These are phyloP conservation scores for Anastrepha ludens DNA, from an alignment of 1,140 invertebrate species.

Conservation along the genomic window DNA sequence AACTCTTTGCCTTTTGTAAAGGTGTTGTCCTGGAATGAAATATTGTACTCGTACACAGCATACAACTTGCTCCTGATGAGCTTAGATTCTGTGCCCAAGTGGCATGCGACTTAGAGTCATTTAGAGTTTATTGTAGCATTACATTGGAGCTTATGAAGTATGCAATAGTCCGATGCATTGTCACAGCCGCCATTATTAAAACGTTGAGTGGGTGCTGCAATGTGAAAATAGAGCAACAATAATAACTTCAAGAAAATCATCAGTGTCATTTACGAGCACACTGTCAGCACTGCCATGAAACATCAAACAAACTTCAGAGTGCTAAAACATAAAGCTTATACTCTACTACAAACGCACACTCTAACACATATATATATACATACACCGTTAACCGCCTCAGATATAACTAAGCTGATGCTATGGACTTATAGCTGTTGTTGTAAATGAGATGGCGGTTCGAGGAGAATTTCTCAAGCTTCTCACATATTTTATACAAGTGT, in stretches of 20 bases:
- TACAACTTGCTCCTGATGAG: not conserved
- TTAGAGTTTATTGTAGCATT: not conserved
- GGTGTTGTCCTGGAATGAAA: too few species aligned
- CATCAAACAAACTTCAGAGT: not conserved
- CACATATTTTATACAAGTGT: too few species aligned
- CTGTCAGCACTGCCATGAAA: not conserved
- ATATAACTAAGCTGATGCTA: too few species aligned
- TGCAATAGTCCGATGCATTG: not conserved
- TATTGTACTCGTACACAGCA: too few species aligned
- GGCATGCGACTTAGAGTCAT: not conserved
- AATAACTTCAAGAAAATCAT: not conserved
- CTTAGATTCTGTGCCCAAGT: not conserved
- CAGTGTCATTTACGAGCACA: not conserved
- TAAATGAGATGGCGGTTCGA: too few species aligned
- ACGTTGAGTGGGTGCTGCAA: not conserved
- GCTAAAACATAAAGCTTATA: not conserved
- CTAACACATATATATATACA: too few species aligned
- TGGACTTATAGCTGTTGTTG: too few species aligned
- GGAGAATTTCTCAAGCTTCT: too few species aligned
- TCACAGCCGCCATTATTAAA: constrained; percentile 12
- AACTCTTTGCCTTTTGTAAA: too few species aligned
- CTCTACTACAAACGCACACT: too few species aligned
- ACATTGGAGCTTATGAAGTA: not conserved
- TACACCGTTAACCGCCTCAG: too few species aligned
- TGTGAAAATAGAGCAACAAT: not conserved